Evolutionary conservation across 2,888 invertebrate genomes (phyloP).

Genomic region (Heliconius cydno): DNA sequence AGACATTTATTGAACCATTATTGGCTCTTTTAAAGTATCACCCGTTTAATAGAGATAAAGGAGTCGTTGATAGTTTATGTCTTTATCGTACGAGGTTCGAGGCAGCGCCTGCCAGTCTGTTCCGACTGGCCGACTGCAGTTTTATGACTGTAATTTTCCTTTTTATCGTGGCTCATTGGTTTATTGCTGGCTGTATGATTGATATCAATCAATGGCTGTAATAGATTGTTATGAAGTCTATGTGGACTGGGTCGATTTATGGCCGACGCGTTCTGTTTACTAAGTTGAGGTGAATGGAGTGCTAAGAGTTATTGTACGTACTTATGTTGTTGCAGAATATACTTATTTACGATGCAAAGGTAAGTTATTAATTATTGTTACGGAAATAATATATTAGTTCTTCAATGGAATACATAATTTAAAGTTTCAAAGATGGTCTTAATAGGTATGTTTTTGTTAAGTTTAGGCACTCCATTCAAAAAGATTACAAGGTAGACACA

Average conservation of each 20-base stretch:
- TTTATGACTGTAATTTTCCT: slow-evolving; percentile 78
- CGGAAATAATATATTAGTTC: too few relatives aligned
- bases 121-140: slow-evolving; percentile 58
- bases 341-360: not conserved
- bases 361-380: too few relatives aligned
- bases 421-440: too few relatives aligned
- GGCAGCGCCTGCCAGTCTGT: slow-evolving; percentile 67
- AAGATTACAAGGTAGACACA: too few relatives aligned
- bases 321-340: not conserved
- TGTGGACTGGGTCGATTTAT: slow-evolving; percentile 49
- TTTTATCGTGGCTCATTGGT: slow-evolving; percentile 65
- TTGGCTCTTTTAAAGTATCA: slow-evolving; percentile 83
- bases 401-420: too few relatives aligned
- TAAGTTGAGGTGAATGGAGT: slow-evolving; percentile 32
- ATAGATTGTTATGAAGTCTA: slow-evolving; percentile 57
- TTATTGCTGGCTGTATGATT: slow-evolving; percentile 59
- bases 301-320: not conserved
- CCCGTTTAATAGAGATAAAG: slow-evolving; percentile 81
- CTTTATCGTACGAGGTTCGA: slow-evolving; percentile 68
- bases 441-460: too few relatives aligned
- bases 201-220: slow-evolving; percentile 65
- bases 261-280: slow-evolving; percentile 35
- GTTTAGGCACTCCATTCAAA: too few relatives aligned
- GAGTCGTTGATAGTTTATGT: slow-evolving; percentile 76
- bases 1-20: slow-evolving; percentile 82